Conservation (phyloP, 1,140 invertebrate genomes). For the Pseudomyrmex concolor region DNA sequence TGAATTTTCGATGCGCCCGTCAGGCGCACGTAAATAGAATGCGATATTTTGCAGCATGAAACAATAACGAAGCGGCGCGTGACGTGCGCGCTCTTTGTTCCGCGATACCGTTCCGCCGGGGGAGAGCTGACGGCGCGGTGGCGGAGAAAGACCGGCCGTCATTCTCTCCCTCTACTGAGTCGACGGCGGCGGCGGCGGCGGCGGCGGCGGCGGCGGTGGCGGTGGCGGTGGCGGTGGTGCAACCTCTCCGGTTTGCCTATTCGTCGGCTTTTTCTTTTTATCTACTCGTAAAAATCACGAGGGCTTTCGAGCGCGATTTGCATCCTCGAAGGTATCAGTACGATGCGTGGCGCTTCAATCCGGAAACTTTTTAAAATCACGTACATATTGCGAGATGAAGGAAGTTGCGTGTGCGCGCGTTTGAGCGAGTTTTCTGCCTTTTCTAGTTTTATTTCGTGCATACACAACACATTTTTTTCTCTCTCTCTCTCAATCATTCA, state of each 20-base stretch:
- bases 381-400: constrained; percentile 50
- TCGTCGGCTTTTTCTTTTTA: constrained; percentile 58
- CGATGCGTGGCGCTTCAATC: constrained; percentile 48
- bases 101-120: constrained; percentile 48
- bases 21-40: constrained; percentile 66
- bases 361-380: constrained; percentile 60
- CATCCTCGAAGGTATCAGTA: constrained; percentile 61
- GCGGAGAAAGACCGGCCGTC: background rate
- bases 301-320: constrained; percentile 69
- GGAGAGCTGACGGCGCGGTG: background rate
- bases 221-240: background rate
- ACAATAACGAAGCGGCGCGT: constrained; percentile 68
- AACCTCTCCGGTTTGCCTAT: constrained; percentile 13
- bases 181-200: no score
- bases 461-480: background rate
- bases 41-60: constrained; percentile 71
- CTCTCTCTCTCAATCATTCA: background rate
- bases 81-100: constrained; percentile 60
- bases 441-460: constrained; percentile 44
- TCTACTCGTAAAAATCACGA: constrained; percentile 66
- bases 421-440: constrained; percentile 45
- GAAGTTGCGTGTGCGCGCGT: constrained; percentile 55
- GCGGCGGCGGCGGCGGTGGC: no score
- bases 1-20: constrained; percentile 67
- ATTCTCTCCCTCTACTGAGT: background rate